Base-by-base conservation (phyloP, 2,113 vertebrate genomes). In the Anoura caudifer region DNA sequence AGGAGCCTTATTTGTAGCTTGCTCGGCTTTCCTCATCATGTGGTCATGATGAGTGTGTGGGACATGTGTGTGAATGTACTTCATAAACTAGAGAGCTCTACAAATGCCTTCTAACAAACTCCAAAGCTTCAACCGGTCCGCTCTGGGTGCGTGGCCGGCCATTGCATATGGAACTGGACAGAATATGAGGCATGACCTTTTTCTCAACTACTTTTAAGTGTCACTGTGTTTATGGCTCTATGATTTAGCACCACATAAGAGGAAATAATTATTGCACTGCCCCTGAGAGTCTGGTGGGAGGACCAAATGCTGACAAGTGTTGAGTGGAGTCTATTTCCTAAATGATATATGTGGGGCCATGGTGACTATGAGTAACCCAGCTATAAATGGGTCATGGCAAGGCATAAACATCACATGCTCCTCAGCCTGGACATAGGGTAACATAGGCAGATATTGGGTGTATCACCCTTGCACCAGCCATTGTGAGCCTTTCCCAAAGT, bases 381-480 rank as follows among this genome's bases (percentile, higher is more conserved):
- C 98, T 99, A 98, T 98, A 98, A 99, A 98, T 98, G 98, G 98
- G 91, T 87, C 95, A 94, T 96, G 96, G 82, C 92, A 92, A 96
- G 94, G 92, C 89, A 36, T 98, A 98, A 98, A 98, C 98, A 98
- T 98, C 98, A 99, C 98, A 98, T 98, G 98, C 89, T 97, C 50
- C 97, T 97, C 96, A 85, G 95, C 95, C 97, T 97, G 96, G 97
- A 98, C 96, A 90, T 88, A 97, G 87, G 91, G 95, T 43, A 63
- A 79, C 88, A 94, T 85, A 26, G 84, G 50, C 96, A 98, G 97
- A 86, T 88, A 97, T 97, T 92, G 95, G 63, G 89, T 92, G 72
- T 96, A 91, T 97, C 84, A 94, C 90, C 67, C 56, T 81, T 84
- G 79, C 31, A 87, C 96, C 86, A 96, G 84, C 85, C 94, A 43